phyloP scores from a whole-genome alignment of 2,888 invertebrate species.

The Serripes groenlandicus region DNA sequence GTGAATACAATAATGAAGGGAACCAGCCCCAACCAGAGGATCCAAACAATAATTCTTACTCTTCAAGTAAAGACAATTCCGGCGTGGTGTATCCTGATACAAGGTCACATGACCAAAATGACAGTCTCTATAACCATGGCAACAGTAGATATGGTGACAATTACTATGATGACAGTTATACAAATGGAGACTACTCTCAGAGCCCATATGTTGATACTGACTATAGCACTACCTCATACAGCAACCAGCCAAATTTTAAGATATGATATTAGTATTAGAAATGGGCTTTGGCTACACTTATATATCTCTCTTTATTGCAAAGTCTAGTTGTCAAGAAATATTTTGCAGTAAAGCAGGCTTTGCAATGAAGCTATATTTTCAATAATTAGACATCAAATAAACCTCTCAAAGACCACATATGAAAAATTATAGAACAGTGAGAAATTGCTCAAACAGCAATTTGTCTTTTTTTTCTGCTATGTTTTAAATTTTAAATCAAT shows the following conservation, averaged over 20 bases:
- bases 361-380: neutral
- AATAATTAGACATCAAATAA: neutral
- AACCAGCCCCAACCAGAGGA: conserved; percentile 22
- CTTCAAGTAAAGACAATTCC: conserved; percentile 22
- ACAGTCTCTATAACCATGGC: neutral
- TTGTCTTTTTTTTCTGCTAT: no score
- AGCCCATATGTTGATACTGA: conserved; percentile 28
- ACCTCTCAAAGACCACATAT: neutral
- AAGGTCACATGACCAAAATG: neutral
- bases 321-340: neutral
- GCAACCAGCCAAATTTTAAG: conserved; percentile 53
- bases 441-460: neutral
- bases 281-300: no score
- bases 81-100: neutral
- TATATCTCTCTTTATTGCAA: no score
- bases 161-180: conserved; percentile 28
- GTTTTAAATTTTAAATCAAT: no score
- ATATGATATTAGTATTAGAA: conserved; percentile 35
- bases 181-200: conserved; percentile 46
- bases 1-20: conserved; percentile 23
- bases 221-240: conserved; percentile 52
- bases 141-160: neutral
- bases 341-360: neutral
- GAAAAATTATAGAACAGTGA: neutral
- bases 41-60: conserved; percentile 40